Evolutionary conservation across 2,113 vertebrate species (phyloP), one percentile per base, ranked within the genome.

Genomic region (Tautogolabrus adspersus): DNA sequence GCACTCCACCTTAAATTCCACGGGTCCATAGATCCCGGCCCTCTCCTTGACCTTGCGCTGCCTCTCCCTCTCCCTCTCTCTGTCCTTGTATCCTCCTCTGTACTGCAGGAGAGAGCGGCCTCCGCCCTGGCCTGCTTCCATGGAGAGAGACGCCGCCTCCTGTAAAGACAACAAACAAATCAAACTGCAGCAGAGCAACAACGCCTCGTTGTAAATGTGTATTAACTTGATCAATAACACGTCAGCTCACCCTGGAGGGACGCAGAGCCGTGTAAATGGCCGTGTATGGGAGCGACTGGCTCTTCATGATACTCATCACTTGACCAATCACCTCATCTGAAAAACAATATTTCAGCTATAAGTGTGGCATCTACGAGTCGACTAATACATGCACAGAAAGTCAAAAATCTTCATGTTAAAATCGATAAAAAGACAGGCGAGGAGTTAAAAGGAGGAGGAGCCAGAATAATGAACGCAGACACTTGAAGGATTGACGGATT

Each of bases 261-360:
- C 82, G 81, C 69, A 96, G 87, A 0, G 95, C 96, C 0, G 96
- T 97, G 88, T 96, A 96, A 8, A 96, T 82, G 0, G 96, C 96
- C 0, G 93, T 96, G 76, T 96, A 97, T 0, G 96, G 95, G 19
- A 97, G 92, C 0, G 94, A 93, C 86, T 97, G 96, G 0, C 90
- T 85, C 79, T 93, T 94, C 90, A 97, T 94, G 22, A 93, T 94
- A 86, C 91, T 95, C 91, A 97, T 51, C 80, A 97, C 96, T 83
- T 97, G 96, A 66, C 96, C 96, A 1, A 97, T 95, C 61, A 96
- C 92, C 75, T 96, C 96, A 81, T 97, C 97, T 97, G 87, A 60
- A 82, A 78, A 13, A 60, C 40, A 58, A 19, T 0, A 2, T 13
- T 65, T 37, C 37, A 18, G 3, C 2, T 21, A 1, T 21, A 8